Conservation (phyloP, 2,797 vertebrate species). For the Diceros bicornis region DNA sequence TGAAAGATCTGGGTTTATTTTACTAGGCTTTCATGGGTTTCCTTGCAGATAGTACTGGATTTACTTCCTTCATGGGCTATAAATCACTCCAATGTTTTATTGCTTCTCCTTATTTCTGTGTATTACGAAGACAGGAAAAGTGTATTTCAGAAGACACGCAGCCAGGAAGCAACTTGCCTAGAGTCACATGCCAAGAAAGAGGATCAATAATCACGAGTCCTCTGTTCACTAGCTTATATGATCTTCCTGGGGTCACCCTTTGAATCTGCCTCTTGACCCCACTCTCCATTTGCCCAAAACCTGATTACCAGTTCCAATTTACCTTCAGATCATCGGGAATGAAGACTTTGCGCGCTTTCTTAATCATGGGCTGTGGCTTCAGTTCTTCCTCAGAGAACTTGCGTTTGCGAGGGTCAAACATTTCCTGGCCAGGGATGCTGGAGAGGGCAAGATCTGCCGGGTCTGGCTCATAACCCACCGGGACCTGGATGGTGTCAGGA, state of each 20-base stretch:
- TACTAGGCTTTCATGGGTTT: neutral
- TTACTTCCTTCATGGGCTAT: neutral
- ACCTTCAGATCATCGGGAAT: conserved; percentile 99
- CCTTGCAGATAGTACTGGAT: neutral
- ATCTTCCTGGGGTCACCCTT: neutral
- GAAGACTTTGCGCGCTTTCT: conserved; percentile 98
- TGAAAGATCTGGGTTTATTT: conserved; percentile 27
- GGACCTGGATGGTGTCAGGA: conserved; percentile 97
- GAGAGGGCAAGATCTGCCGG: conserved; percentile 97
- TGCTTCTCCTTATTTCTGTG: conserved; percentile 25
- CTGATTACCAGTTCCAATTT: conserved; percentile 91
- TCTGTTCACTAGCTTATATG: neutral
- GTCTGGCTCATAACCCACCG: conserved; percentile 96
- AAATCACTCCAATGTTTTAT: neutral
- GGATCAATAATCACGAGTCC: neutral
- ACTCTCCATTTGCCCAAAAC: neutral
- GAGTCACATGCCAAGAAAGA: conserved; percentile 67
- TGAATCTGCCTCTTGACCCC: neutral
- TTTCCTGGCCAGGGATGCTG: conserved; percentile 98
- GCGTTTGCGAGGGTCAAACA: conserved; percentile 98
- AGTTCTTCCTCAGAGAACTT: conserved; percentile 98
- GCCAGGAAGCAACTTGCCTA: conserved; percentile 56
- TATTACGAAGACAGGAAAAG: conserved; percentile 38
- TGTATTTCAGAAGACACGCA: conserved; percentile 59
- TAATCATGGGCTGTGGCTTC: conserved; percentile 99